Base-by-base conservation (phyloP, 2,888 invertebrate species). In the Scaptodrosophila latifasciaeformis region DNA sequence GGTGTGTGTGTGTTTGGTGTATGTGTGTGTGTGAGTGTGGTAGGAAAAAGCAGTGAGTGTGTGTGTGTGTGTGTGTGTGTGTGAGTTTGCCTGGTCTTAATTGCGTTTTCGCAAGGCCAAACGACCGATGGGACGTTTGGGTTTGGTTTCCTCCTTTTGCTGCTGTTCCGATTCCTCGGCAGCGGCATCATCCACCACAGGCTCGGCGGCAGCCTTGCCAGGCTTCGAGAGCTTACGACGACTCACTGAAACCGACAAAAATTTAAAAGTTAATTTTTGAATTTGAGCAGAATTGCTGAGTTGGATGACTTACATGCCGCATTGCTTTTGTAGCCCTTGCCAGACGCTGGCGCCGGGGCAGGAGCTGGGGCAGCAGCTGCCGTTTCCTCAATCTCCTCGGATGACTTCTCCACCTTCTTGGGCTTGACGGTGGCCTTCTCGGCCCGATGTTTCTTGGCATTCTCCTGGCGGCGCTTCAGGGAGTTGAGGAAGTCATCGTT, bases 401-500 rank as follows among this genome's bases (percentile, higher is more conserved):
- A 42, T 15, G 53, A 27, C 21, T 82, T 80, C 1, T 67, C 70
- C 37, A 70, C 59, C 35, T 71, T 70, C 54, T 54, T 76, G 61
- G 65, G 72, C 57, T 79, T 84, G 13, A 72, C 71, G 1, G 82
- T 67, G 44, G 76, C 70, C 57, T 85, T 85, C 53, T 86, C 85
- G 54, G 69, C 70, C 57, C 83, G 85, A 87, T 89, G 90, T 89
- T 88, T 89, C 63, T 90, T 90, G 13, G 88, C 92, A 82, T 92
- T 91, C 58, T 91, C 91, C 70, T 93, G 88, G 76, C 92, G 89
- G 74, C 91, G 90, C 84, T 93, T 93, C 54, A 93, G 86, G 0
- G 92, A 90, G 49, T 91, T 92, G 40, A 93, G 86, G 21, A 93
- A 88, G 72, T 93, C 93, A 54, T 92, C 91, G 85, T 93, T 93